These are phyloP conservation scores for Chrysomallon squamiferum DNA, from an alignment of 1,140 invertebrate species.

Conservation along the genomic window DNA sequence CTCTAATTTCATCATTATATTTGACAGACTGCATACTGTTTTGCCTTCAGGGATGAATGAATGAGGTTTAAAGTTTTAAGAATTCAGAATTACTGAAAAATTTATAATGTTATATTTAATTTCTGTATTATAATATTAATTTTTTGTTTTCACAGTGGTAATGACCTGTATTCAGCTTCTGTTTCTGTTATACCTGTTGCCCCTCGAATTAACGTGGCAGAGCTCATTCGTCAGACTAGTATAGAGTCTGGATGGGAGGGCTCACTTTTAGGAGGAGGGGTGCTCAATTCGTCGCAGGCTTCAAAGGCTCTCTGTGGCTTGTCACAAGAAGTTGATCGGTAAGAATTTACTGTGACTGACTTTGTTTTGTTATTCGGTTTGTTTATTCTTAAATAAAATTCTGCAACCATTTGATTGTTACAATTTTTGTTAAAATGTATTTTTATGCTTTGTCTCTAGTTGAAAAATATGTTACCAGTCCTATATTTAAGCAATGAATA, in stretches of 20 bases:
- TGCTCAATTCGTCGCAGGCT: constrained; percentile 80
- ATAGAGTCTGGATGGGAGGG: constrained; percentile 60
- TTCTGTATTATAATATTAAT: too few species aligned
- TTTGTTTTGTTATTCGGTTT: not conserved
- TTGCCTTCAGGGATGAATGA: too few species aligned
- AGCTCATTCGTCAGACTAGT: constrained; percentile 73
- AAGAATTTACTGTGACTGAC: not conserved
- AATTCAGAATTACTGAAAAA: too few species aligned
- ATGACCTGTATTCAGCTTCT: not conserved
- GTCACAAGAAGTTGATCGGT: constrained; percentile 83
- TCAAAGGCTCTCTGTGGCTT: constrained; percentile 86
- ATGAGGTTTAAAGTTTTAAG: too few species aligned
- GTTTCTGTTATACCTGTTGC: constrained; percentile 52
- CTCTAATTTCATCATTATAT: too few species aligned
- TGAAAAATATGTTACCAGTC: too few species aligned
- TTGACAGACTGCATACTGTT: too few species aligned
- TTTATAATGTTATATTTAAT: too few species aligned
- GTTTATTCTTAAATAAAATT: not conserved
- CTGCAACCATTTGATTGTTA: not conserved
- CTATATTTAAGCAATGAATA: too few species aligned
- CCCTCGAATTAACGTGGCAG: constrained; percentile 66
- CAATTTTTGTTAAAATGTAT: not conserved
- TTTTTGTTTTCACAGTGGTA: too few species aligned
- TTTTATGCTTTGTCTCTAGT: too few species aligned
- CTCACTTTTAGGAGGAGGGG: constrained; percentile 65